Conservation (phyloP, 1,140 invertebrate genomes). For the Drosophila kurseongensis region DNA sequence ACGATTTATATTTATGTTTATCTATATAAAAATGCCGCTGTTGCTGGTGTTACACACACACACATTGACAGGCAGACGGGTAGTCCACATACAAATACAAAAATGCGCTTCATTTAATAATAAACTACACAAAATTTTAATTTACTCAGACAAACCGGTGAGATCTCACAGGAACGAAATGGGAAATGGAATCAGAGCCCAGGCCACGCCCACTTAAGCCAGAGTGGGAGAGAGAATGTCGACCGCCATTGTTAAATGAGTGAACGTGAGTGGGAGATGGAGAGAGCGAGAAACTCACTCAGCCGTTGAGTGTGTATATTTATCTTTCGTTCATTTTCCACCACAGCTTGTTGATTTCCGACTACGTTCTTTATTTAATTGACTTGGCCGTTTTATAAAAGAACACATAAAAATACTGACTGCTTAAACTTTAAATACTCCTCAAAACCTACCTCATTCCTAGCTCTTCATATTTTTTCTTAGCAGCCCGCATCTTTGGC, state of each 20-base stretch:
- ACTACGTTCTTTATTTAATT: slow-evolving; percentile 46
- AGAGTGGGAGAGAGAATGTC: slow-evolving; percentile 2
- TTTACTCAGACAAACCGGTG: slow-evolving; percentile 67
- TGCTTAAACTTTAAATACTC: slow-evolving; percentile 26
- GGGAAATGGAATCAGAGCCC: slow-evolving; percentile 32
- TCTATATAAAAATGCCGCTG: slow-evolving; percentile 51
- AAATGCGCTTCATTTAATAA: slow-evolving; percentile 84
- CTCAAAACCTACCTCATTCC: background rate
- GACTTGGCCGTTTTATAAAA: slow-evolving; percentile 19
- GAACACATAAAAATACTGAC: slow-evolving; percentile 28
- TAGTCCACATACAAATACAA: slow-evolving; percentile 68
- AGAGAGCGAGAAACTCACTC: slow-evolving; percentile 31
- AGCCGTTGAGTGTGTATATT: slow-evolving; percentile 32
- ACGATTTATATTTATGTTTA: slow-evolving; percentile 57
- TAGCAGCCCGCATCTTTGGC: slow-evolving; percentile 52
- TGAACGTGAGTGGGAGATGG: slow-evolving; percentile 1
- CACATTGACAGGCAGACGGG: slow-evolving; percentile 14
- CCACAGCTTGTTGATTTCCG: slow-evolving; percentile 62
- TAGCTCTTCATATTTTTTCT: slow-evolving; percentile 12
- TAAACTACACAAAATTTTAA: slow-evolving; percentile 84
- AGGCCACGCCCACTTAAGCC: slow-evolving; percentile 58
- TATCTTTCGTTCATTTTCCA: slow-evolving; percentile 15
- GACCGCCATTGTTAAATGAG: slow-evolving; percentile 52
- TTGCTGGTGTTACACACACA: slow-evolving; percentile 18
- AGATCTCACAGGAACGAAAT: slow-evolving; percentile 41